phyloP scores from a whole-genome alignment of 2,797 vertebrate species.

The Pantherophis vulpinus region DNA sequence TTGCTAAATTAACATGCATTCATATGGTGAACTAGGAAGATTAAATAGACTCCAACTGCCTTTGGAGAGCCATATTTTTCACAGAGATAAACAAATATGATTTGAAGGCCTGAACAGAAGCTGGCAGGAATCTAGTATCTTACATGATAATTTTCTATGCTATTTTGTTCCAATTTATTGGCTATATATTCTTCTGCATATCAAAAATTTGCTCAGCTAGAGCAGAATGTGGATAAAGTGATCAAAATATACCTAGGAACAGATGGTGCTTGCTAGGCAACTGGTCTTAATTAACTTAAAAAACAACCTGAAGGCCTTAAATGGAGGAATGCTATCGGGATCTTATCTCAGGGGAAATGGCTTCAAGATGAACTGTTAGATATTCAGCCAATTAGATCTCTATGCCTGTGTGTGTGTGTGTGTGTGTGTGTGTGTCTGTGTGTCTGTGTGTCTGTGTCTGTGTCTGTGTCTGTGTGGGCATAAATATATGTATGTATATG shows the following conservation, averaged over 20 bases:
- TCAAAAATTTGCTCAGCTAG: neutral
- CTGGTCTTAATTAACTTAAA: conserved; percentile 65
- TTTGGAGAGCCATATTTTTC: neutral
- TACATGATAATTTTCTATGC: neutral
- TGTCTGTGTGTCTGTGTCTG: neutral
- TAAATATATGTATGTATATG: neutral
- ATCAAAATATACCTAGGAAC: conserved; percentile 54
- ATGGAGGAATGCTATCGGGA: neutral
- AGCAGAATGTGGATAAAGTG: neutral
- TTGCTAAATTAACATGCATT: neutral
- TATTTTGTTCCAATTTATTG: neutral
- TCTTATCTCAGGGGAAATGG: neutral
- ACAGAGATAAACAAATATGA: neutral
- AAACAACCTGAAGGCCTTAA: conserved; percentile 37
- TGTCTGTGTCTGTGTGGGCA: neutral
- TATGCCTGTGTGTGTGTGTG: neutral
- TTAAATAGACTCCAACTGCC: neutral
- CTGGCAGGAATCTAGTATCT: neutral
- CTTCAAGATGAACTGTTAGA: conserved; percentile 12
- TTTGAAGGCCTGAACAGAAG: neutral
- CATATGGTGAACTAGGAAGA: neutral
- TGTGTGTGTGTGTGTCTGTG: neutral
- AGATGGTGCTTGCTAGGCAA: conserved; percentile 62
- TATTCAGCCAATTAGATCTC: conserved; percentile 29
- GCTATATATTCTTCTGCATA: neutral